Conservation (phyloP, 1,140 invertebrate genomes). For the Hycleus phaleratus region DNA sequence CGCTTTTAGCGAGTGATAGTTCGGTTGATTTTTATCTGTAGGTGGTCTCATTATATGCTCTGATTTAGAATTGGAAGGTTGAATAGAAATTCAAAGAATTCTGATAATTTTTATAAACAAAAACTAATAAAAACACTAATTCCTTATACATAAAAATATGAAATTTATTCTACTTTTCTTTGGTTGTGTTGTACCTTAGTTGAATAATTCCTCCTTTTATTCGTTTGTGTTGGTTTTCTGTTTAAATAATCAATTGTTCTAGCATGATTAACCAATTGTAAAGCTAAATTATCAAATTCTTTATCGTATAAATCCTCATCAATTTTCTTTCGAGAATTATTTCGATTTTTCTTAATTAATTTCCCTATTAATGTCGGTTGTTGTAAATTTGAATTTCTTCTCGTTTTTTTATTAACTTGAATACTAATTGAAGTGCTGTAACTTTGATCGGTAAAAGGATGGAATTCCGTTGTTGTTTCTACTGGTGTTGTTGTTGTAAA, state of each 20-base stretch:
- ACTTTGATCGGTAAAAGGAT: slow-evolving; percentile 37
- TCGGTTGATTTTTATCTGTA: too few species aligned
- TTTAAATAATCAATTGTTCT: slow-evolving; percentile 28
- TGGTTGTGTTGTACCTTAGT: neutral
- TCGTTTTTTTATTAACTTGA: slow-evolving; percentile 32
- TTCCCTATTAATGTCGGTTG: slow-evolving; percentile 19
- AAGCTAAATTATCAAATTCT: slow-evolving; percentile 31
- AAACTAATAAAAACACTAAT: slow-evolving; percentile 1
- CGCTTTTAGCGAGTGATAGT: too few species aligned
- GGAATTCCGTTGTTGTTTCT: slow-evolving; percentile 3
- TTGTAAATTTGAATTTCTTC: slow-evolving; percentile 6
- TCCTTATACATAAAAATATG: neutral
- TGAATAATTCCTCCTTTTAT: slow-evolving; percentile 8
- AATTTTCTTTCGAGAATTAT: neutral
- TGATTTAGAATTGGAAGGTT: too few species aligned
- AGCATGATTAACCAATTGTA: slow-evolving; percentile 34
- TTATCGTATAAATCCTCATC: slow-evolving; percentile 15
- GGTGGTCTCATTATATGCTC: too few species aligned
- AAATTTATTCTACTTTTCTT: neutral
- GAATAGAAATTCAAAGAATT: too few species aligned
- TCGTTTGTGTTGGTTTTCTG: slow-evolving; percentile 13
- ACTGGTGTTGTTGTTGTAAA: slow-evolving; percentile 1
- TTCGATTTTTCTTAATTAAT: slow-evolving; percentile 5
- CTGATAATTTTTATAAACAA: neutral
- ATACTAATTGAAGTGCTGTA: slow-evolving; percentile 39